These are phyloP conservation scores for Maniola hyperantus DNA, from an alignment of 2,888 invertebrate species.

Conservation along the genomic window DNA sequence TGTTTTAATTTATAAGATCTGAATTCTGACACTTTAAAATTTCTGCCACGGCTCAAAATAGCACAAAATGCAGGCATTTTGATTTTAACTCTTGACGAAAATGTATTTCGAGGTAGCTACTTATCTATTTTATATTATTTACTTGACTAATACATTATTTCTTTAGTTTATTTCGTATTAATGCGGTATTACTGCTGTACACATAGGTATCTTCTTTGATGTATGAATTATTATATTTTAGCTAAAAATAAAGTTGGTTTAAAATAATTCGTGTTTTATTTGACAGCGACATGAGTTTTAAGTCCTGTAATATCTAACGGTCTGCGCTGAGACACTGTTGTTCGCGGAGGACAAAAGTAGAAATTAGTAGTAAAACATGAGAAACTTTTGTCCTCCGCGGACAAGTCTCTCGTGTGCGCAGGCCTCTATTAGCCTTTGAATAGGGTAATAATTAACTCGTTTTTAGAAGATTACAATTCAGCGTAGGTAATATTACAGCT, in stretches of 20 bases:
- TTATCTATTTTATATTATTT: conserved; percentile 50
- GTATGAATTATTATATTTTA: conserved; percentile 83
- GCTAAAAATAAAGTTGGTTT: conserved; percentile 83
- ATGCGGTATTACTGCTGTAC: conserved; percentile 74
- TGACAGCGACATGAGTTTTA: conserved; percentile 21
- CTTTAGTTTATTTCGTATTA: conserved; percentile 58
- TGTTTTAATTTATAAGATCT: conserved; percentile 40
- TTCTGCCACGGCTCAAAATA: conserved; percentile 29
- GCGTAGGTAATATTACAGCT: too few relatives aligned
- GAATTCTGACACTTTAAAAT: conserved; percentile 36
- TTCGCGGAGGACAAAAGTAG: too few relatives aligned
- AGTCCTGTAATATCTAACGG: too few relatives aligned
- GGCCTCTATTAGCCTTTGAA: too few relatives aligned
- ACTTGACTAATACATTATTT: conserved; percentile 34
- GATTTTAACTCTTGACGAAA: conserved; percentile 45
- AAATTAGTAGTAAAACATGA: too few relatives aligned
- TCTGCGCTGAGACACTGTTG: too few relatives aligned
- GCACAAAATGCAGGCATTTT: conserved; percentile 46
- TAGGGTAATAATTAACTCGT: too few relatives aligned
- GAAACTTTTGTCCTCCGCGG: too few relatives aligned
- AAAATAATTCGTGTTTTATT: conserved; percentile 65
- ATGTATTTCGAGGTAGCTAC: conserved; percentile 68
- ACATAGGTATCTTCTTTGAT: conserved; percentile 79
- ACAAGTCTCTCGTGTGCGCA: too few relatives aligned
- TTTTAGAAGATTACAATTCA: too few relatives aligned